A percentile compares a stretch with the other conserved stretches of the same genome.
phyloP scores from a whole-genome alignment of 53 echinoderm and acorn worm genomes.

The Echinarachnius parma region DNA sequence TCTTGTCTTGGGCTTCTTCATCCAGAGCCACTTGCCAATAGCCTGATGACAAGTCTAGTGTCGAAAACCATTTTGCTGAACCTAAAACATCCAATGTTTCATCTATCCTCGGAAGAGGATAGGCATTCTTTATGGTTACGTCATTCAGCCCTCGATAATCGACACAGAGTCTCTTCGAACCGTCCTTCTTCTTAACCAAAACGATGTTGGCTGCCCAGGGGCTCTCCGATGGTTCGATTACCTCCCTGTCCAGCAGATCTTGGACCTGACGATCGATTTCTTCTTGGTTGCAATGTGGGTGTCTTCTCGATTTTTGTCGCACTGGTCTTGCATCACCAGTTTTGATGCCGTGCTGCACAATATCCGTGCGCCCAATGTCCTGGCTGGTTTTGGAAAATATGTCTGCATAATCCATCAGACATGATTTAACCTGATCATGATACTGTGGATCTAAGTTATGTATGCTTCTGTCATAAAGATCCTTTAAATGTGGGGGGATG shows the following conservation, averaged over 20 bases:
- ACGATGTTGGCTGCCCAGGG: conserved; percentile 67
- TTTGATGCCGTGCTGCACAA: conserved; percentile 45
- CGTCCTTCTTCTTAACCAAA: conserved; percentile 72
- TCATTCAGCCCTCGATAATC: conserved; percentile 63
- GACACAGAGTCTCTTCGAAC: conserved; percentile 53
- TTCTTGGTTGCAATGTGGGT: conserved; percentile 13
- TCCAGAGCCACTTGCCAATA: conserved; percentile 70
- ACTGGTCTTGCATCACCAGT: conserved; percentile 44
- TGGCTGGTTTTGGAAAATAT: conserved; percentile 46
- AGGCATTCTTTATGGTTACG: conserved; percentile 61
- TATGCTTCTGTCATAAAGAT: not conserved
- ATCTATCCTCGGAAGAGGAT: conserved; percentile 69
- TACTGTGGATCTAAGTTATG: not conserved
- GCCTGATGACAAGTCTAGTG: conserved; percentile 58
- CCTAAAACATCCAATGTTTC: conserved; percentile 56
- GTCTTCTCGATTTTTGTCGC: conserved; percentile 29
- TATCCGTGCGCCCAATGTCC: conserved; percentile 38
- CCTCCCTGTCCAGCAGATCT: conserved; percentile 39
- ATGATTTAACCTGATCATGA: conserved; percentile 14
- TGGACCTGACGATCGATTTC: conserved; percentile 49
- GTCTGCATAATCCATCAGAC: conserved; percentile 49
- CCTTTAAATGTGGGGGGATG: conserved; percentile 8
- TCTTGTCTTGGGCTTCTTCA: conserved; percentile 47
- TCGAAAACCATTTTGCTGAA: conserved; percentile 57
- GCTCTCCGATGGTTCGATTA: conserved; percentile 58